Evolutionary conservation across 1,140 invertebrate genomes (phyloP).

Genomic region (Drosophila lini): DNA sequence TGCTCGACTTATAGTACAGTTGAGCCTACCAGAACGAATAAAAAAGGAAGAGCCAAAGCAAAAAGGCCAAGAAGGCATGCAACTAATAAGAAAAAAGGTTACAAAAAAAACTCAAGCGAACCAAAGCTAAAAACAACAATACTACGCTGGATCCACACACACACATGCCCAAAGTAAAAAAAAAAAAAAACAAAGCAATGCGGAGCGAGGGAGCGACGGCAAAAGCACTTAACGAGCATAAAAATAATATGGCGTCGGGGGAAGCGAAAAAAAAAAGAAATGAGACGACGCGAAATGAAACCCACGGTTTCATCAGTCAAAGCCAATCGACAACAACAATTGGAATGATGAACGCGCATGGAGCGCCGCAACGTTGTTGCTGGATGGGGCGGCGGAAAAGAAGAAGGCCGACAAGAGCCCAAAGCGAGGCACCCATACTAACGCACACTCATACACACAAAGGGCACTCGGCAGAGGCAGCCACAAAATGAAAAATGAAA

Average conservation of each 20-base stretch:
- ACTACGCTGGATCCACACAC: conserved; percentile 6
- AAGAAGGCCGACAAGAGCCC: conserved; percentile 52
- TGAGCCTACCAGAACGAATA: conserved; percentile 49
- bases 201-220: conserved; percentile 51
- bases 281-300: conserved; percentile 31
- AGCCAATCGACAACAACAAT: conserved; percentile 54
- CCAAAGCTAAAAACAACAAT: conserved; percentile 19
- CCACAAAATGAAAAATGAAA: conserved; percentile 81
- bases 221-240: conserved; percentile 68
- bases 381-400: conserved; percentile 9
- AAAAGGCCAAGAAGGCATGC: conserved; percentile 18
- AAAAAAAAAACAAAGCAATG: conserved; percentile 42
- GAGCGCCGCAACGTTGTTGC: conserved; percentile 21
- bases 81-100: conserved; percentile 72
- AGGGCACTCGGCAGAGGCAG: conserved; percentile 34
- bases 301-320: conserved; percentile 29
- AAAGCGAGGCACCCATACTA: conserved; percentile 61
- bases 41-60: conserved; percentile 33
- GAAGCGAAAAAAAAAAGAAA: conserved; percentile 18
- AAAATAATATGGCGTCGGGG: conserved; percentile 77
- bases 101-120: conserved; percentile 25
- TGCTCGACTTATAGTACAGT: conserved; percentile 75
- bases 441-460: conserved; percentile 18
- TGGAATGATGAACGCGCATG: conserved; percentile 53
- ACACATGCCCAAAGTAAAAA: conserved; percentile 5